These are phyloP conservation scores for Taenaris catops DNA, from an alignment of 2,888 invertebrate species.

Conservation along the genomic window DNA sequence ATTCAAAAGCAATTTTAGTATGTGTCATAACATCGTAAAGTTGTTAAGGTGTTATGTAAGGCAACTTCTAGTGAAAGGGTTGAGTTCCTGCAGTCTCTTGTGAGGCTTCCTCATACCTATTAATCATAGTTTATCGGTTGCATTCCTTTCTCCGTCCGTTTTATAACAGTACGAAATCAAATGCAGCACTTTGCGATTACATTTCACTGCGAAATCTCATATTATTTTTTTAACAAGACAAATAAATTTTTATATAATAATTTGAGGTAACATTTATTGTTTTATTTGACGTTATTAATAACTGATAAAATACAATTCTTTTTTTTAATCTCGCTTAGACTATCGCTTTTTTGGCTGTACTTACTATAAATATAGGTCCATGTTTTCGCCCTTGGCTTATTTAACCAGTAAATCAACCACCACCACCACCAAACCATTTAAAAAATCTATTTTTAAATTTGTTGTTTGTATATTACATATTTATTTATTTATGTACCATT, in stretches of 20 bases:
- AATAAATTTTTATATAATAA: not conserved
- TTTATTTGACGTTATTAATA: too few relatives aligned
- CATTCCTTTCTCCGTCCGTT: slow-evolving; percentile 7
- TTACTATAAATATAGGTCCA: too few relatives aligned
- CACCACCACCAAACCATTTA: too few relatives aligned
- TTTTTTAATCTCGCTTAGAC: too few relatives aligned
- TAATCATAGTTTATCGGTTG: slow-evolving; percentile 10
- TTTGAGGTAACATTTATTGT: too few relatives aligned
- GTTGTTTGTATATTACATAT: too few relatives aligned
- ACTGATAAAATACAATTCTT: too few relatives aligned
- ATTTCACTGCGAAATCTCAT: not conserved
- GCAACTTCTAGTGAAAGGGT: slow-evolving; percentile 17
- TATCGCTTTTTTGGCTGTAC: too few relatives aligned
- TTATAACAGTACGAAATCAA: not conserved
- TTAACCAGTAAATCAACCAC: too few relatives aligned
- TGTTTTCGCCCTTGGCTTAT: too few relatives aligned
- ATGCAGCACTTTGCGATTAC: not conserved
- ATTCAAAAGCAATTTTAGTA: slow-evolving; percentile 3
- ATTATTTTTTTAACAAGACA: not conserved
- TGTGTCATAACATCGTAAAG: slow-evolving; percentile 2
- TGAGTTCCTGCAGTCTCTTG: slow-evolving; percentile 5
- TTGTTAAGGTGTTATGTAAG: slow-evolving; percentile 8
- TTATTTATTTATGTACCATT: too few relatives aligned
- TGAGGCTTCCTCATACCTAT: slow-evolving; percentile 11
- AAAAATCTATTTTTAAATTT: too few relatives aligned